Conservation (phyloP, 2,797 vertebrate genomes). For the Phrynocephalus guinanensis region DNA sequence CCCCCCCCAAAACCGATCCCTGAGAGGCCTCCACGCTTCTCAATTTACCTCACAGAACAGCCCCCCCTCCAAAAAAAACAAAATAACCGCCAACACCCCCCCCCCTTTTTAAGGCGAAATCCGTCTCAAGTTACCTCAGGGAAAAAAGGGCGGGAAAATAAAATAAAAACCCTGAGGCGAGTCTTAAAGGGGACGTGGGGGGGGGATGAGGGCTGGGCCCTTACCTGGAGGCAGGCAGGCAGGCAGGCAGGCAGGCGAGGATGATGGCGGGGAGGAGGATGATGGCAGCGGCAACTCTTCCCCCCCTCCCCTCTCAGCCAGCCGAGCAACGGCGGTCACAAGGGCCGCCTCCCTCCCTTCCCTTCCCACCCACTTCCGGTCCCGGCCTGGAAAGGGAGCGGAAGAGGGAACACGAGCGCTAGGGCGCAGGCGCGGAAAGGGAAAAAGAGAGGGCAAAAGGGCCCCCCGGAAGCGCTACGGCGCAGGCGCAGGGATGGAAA, state of each 20-base stretch:
- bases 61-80: background rate
- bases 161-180: too few species aligned
- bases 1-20: too few species aligned
- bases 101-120: too few species aligned
- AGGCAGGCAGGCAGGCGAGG: too few species aligned
- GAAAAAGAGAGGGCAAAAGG: too few species aligned
- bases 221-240: too few species aligned
- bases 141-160: too few species aligned
- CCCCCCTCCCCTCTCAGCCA: background rate
- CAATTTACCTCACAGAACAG: background rate
- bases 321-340: background rate
- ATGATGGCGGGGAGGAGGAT: too few species aligned
- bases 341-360: background rate
- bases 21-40: background rate
- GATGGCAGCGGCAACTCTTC: background rate
- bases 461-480: background rate
- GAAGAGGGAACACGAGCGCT: background rate
- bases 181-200: too few species aligned
- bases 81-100: too few species aligned
- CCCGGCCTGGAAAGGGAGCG: background rate
- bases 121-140: too few species aligned
- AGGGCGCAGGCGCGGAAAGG: background rate
- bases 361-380: slow-evolving; percentile 15
- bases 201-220: too few species aligned
- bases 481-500: background rate